Conservation (phyloP, 2,797 vertebrate species). For the Micrastur ruficollis region DNA sequence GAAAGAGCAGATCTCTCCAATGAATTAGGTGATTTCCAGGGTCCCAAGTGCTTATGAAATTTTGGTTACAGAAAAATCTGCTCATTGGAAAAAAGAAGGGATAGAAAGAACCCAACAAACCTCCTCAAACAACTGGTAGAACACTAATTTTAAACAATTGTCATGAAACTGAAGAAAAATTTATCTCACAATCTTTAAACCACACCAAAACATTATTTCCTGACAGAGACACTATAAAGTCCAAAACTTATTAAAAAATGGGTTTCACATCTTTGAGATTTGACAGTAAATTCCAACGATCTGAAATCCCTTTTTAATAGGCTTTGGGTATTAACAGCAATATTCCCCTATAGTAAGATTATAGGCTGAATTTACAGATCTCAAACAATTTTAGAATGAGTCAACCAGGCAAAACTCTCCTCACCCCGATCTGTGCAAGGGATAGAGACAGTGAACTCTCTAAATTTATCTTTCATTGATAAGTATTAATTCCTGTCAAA, state of each 20-base stretch:
- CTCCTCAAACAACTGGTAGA: not conserved
- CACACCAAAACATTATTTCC: not conserved
- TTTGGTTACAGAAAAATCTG: not conserved
- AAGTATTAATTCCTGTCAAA: not conserved
- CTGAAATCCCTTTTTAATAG: slow-evolving; percentile 17
- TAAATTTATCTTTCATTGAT: not conserved
- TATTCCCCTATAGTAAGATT: not conserved
- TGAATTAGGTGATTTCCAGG: not conserved
- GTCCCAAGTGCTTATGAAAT: not conserved
- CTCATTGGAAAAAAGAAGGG: rapidly evolving
- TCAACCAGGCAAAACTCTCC: not conserved
- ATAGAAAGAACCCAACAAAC: not conserved
- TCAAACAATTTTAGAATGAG: not conserved
- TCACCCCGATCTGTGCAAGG: not conserved
- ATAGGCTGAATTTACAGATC: not conserved
- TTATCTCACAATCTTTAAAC: not conserved
- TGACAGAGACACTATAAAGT: not conserved
- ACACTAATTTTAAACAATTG: not conserved
- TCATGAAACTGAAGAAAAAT: not conserved
- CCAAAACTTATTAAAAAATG: not conserved
- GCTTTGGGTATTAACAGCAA: slow-evolving; percentile 2
- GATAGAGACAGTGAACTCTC: not conserved
- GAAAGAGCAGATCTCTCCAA: not conserved
- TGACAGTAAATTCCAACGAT: not conserved
- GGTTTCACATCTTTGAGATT: not conserved